Evolutionary conservation across 2,797 vertebrate species (phyloP).

Genomic region (Cossypha polioptera): DNA sequence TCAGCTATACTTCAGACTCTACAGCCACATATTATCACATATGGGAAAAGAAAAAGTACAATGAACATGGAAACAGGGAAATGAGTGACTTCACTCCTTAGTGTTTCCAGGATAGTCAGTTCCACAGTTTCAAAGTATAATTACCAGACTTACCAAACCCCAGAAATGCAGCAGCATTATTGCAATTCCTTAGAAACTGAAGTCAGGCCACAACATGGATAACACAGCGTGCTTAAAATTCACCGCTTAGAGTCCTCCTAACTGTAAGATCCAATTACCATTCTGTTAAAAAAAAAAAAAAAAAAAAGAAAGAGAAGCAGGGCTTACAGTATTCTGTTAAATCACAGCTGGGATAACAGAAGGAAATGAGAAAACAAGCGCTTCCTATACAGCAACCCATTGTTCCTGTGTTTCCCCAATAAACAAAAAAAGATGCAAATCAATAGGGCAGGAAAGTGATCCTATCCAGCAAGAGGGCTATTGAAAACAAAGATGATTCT

Average conservation of each 20-base stretch:
- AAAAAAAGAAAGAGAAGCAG: not conserved
- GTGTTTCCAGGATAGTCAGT: not conserved
- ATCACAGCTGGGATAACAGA: not conserved
- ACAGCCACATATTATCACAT: not conserved
- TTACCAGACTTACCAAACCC: not conserved
- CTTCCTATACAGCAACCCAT: not conserved
- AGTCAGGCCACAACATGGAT: not conserved
- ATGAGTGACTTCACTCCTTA: not conserved
- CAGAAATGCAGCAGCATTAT: not conserved
- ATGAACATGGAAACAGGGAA: not conserved
- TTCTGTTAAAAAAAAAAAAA: not conserved
- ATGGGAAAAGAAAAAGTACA: not conserved
- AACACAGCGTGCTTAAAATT: not conserved
- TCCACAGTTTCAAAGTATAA: not conserved
- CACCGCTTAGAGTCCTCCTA: not conserved
- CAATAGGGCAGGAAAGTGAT: not conserved
- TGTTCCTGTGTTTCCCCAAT: not conserved
- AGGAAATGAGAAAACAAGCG: not conserved
- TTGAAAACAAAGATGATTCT: not conserved
- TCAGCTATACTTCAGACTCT: not conserved
- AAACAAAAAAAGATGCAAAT: not conserved
- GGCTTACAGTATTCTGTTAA: not conserved
- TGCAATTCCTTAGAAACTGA: not conserved
- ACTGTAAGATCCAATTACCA: not conserved
- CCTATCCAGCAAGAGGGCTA: not conserved